Base-by-base conservation (phyloP, 92 coral and sea anemone genomes). In the Metridium senile region DNA sequence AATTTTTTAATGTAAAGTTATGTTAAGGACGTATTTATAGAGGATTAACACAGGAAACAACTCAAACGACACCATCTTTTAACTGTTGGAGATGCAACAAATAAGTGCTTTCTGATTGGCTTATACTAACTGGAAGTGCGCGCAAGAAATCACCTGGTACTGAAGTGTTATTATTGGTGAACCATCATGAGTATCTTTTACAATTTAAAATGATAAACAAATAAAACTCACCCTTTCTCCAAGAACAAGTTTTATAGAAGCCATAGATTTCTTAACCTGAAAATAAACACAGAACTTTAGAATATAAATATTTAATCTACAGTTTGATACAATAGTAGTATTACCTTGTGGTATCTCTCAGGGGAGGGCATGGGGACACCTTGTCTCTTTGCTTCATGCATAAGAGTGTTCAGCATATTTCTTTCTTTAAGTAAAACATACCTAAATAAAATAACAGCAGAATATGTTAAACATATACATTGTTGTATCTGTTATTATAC, bases 311-410 rank as follows among this genome's bases (percentile, higher is more conserved):
- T 6, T 13, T 4, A 39, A 39, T 39, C 49, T 39, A 39, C 49
- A 4, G 49, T 13, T 4, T 4, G n/a, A n/a, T n/a, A n/a, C n/a
- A n/a, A n/a, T 35, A 35, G 21, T 22, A 27, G 13, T 16, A 61
- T 58, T 66, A 91, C 98, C 99, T 95, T 95, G 10, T 95, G 93
- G 19, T 82, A 87, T 85, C 99, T 89, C 63, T 90, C 87, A 33
- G 99, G 99, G 39, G 97, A 92, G 0, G 97, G 97, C 99, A 95
- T 95, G 1, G 94, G 89, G 17, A 92, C 85, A 19, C 97, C 93
- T 58, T 84, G 95, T 72, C 97, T 82, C 62, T 86, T 85, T 1
- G 97, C 91, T 59, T 95, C 99, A 29, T 89, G 94, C 49, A 82
- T 79, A 18, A 95, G 39, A 22, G 99, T 95, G 27, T 87, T 77